Base-by-base conservation (phyloP, 2,113 vertebrate species). In the Apteryx owenii region DNA sequence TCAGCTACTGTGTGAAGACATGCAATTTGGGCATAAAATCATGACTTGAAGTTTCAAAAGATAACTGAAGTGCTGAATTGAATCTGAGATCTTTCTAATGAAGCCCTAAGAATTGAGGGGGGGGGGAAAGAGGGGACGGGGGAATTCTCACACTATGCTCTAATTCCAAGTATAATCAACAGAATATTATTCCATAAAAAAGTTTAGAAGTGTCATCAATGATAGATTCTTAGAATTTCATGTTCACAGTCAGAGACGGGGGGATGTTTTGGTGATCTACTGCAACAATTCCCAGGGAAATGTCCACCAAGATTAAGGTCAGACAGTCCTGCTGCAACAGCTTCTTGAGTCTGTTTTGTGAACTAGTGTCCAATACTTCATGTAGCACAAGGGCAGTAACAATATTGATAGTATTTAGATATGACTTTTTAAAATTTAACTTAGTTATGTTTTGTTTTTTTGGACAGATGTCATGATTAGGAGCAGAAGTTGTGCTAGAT, bases 391-490 rank as follows among this genome's bases (percentile, higher is more conserved):
- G 56, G 31, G 56, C 8, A 58, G 56, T 31, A 58, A 31, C 29
- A 58, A 31, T 31, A 58, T 18, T 3, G 18, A 36, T 25, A 7
- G 26, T 56, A 48, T 56, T 87, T 71, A 8, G 25, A 23, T 4
- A 14, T 1, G 2, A 10, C 36, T 16, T 78, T 81, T 44, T 50
- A 50, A 90, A 87, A 44, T 66, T 42, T 36, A 21, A 28, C 8
- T 73, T 18, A 7, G 4, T 38, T 54, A 25, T 48, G 21, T 72
- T 72, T 40, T 31, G 2, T 3, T 31, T 81, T 73, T 66, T 78
- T 8, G 1, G 8, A 10, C 11, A 65, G 2, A 5, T 72, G 13
- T 64, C 4, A 2, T 48, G 25, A 60, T 36, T 53, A 21, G 5
- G 44, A 61, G 42, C 44, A 88, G 25, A 42, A 75, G 18, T 48